Percentiles rank a stretch among this genome's conserved stretches.
phyloP scores from a whole-genome alignment of 1,140 invertebrate species.

The Atta colombica region DNA sequence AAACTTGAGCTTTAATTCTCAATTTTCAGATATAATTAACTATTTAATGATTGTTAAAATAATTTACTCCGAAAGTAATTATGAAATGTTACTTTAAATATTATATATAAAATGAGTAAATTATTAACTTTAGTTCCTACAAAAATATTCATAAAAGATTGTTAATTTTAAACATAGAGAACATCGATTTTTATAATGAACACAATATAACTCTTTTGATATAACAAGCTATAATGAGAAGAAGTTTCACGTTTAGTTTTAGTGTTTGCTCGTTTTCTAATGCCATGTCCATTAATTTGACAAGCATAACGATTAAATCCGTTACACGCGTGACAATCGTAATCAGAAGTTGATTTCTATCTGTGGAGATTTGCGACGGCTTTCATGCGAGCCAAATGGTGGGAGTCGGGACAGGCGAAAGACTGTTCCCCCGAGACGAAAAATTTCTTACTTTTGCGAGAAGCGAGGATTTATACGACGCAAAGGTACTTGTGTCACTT shows the following conservation, averaged over 20 bases:
- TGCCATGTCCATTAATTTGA: conserved; percentile 48
- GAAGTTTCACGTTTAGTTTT: conserved; percentile 21
- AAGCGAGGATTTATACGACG: conserved; percentile 43
- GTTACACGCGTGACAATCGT: conserved; percentile 39
- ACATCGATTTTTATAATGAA: conserved; percentile 20
- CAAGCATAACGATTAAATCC: conserved; percentile 54
- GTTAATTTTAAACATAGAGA: neutral
- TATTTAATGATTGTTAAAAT: neutral
- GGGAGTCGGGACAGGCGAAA: neutral
- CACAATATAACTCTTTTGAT: neutral
- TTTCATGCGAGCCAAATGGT: conserved; percentile 29
- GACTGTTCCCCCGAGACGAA: conserved; percentile 44
- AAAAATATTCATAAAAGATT: neutral
- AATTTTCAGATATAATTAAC: neutral
- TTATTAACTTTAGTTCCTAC: neutral
- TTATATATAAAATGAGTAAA: conserved; percentile 2
- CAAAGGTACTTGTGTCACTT: conserved; percentile 19
- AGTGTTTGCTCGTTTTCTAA: conserved; percentile 27
- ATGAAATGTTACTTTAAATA: neutral
- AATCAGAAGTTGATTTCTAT: conserved; percentile 53
- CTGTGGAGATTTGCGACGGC: conserved; percentile 50
- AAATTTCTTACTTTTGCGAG: conserved; percentile 50
- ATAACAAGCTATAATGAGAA: neutral
- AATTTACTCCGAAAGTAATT: neutral
- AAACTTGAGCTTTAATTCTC: neutral